These are phyloP conservation scores for Melanostigma gelatinosum DNA, from an alignment of 2,113 vertebrate genomes.

Conservation along the genomic window DNA sequence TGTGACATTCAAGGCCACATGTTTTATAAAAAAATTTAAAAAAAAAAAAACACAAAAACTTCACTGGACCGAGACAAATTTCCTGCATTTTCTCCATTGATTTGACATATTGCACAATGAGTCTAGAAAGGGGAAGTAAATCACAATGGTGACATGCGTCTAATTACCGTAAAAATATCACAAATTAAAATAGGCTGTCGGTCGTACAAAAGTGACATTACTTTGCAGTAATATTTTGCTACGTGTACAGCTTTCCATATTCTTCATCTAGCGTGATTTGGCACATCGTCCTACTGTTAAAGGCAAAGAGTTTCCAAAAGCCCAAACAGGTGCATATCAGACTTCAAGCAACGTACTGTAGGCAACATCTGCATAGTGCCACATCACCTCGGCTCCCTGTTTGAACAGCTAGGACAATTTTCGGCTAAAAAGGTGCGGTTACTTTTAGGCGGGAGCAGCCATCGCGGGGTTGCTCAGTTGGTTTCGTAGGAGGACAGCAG, in stretches of 20 bases:
- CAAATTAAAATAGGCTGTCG: constrained; percentile 14
- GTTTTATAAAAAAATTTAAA: constrained; percentile 17
- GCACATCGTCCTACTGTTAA: constrained; percentile 46
- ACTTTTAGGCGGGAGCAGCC: constrained; percentile 52
- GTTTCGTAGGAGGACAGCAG: constrained; percentile 96
- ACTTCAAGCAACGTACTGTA: background rate
- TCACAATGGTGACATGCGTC: constrained; percentile 25
- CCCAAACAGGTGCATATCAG: constrained; percentile 17
- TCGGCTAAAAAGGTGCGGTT: constrained; percentile 55
- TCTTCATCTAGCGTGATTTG: constrained; percentile 51
- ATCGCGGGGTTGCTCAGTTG: constrained; percentile 83
- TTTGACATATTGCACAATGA: constrained; percentile 59
- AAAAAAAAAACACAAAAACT: constrained; percentile 19
- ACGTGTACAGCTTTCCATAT: constrained; percentile 35
- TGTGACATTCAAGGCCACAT: constrained; percentile 25
- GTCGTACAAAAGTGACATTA: constrained; percentile 41
- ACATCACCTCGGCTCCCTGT: constrained; percentile 33
- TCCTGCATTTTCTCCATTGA: constrained; percentile 25
- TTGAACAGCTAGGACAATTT: constrained; percentile 43
- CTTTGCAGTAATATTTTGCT: constrained; percentile 49
- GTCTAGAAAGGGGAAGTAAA: constrained; percentile 31
- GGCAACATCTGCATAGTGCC: constrained; percentile 22
- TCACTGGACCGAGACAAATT: constrained; percentile 9
- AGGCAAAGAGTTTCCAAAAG: constrained; percentile 50
- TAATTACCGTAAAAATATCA: constrained; percentile 31